phyloP scores from a whole-genome alignment of 2,888 invertebrate species.

The Pachymerium ferrugineum region DNA sequence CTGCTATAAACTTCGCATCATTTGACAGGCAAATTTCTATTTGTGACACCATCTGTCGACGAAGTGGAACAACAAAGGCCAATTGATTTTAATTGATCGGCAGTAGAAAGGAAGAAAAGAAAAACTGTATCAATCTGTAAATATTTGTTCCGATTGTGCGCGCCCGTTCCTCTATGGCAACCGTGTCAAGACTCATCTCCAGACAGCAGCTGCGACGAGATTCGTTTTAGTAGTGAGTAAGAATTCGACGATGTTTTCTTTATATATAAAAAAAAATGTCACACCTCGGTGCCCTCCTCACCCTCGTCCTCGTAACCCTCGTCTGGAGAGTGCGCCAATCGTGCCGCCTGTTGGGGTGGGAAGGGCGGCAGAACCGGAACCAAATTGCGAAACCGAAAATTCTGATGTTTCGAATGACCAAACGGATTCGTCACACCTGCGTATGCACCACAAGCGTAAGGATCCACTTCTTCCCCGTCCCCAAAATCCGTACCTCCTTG shows the following conservation, averaged over 20 bases:
- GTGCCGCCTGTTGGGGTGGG: constrained; percentile 36
- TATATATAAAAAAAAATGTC: constrained; percentile 50
- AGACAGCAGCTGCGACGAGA: constrained; percentile 31
- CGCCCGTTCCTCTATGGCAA: constrained; percentile 13
- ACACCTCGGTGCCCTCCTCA: constrained; percentile 62
- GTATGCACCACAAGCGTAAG: neutral
- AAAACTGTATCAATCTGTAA: neutral
- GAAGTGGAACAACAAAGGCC: neutral
- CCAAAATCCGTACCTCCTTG: neutral
- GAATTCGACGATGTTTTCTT: neutral
- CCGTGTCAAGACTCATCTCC: constrained; percentile 18
- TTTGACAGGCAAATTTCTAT: too few species aligned
- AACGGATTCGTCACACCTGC: constrained; percentile 25
- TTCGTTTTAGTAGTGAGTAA: constrained; percentile 17
- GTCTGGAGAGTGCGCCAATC: constrained; percentile 55
- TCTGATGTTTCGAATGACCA: constrained; percentile 13
- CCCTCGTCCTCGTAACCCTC: constrained; percentile 80
- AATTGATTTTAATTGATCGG: neutral
- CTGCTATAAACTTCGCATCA: neutral
- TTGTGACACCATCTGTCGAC: neutral
- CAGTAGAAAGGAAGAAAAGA: neutral
- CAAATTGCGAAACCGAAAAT: constrained; percentile 36
- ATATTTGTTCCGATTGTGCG: constrained; percentile 9
- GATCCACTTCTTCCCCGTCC: neutral
- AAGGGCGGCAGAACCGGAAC: constrained; percentile 37